phyloP scores from a whole-genome alignment of 2,797 vertebrate species.

The Dromococcyx pavoninus region DNA sequence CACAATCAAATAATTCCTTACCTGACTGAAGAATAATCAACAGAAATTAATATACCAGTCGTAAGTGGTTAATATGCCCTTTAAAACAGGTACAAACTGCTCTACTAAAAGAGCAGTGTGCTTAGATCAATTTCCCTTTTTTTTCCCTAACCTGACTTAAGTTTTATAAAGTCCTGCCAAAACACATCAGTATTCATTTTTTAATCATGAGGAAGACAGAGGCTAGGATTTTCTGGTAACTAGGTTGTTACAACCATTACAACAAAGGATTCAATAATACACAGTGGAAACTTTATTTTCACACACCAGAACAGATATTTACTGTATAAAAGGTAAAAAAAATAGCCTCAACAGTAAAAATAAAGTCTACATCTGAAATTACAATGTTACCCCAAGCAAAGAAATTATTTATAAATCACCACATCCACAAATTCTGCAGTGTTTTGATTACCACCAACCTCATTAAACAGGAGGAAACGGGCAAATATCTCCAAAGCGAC shows the following conservation, averaged over 20 bases:
- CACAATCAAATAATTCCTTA: not conserved
- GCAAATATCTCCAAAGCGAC: not conserved
- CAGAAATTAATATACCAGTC: not conserved
- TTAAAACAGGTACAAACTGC: not conserved
- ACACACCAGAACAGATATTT: not conserved
- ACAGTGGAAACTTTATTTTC: not conserved
- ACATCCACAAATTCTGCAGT: not conserved
- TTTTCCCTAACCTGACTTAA: rapidly evolving
- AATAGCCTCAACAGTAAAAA: not conserved
- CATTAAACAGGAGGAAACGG: not conserved
- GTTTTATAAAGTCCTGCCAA: not conserved
- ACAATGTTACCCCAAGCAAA: not conserved
- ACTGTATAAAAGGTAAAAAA: not conserved
- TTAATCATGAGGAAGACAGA: not conserved
- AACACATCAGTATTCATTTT: not conserved
- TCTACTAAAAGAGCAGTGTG: not conserved
- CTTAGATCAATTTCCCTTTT: not conserved
- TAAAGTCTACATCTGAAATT: not conserved
- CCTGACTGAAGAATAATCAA: not conserved
- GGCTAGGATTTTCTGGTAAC: not conserved
- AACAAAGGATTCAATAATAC: not conserved
- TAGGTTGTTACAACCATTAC: not conserved
- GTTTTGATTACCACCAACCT: not conserved
- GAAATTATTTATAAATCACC: not conserved
- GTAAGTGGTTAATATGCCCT: not conserved